Evolutionary conservation across 2,113 vertebrate genomes (phyloP), one percentile per base, ranked within the genome.

Genomic region (Clarias magur): DNA sequence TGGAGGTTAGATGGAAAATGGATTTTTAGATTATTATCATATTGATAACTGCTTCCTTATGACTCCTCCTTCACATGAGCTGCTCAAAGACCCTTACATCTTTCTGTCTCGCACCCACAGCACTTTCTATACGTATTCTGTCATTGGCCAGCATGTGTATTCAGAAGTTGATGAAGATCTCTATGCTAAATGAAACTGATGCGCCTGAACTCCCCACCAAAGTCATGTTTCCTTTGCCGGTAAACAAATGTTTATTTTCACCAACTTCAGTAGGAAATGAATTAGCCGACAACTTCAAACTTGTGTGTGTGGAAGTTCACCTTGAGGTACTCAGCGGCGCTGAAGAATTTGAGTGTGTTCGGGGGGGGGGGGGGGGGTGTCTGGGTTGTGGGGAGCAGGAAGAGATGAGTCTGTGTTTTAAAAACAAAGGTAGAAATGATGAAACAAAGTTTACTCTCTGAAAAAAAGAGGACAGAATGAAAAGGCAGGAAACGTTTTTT

Each of bases 361-460:
- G n/a, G n/a, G n/a, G 79, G 62, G 57, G 79, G 79, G 48, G 48
- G 56, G 79, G 85, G 85, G 90, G 89, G 87, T 67, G 83, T 84
- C 62, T 78, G 84, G 88, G 89, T 87, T 54, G 75, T 38, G 70
- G 84, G 73, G 85, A 91, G 89, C 53, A 62, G 85, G 78, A 83
- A 84, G 83, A 72, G 73, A 91, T 89, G 88, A 83, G 88, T 88
- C 25, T 90, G 91, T 90, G 93, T 93, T 95, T 94, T 88, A 93
- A 94, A 94, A 94, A 94, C 94, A 94, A 93, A 93, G 90, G 78
- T 87, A 88, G 90, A 94, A 92, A 92, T 92, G 91, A 91, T 89
- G 94, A 94, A 95, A 94, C 93, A 94, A 93, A 93, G 91, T 94
- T 94, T 93, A 94, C 93, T 91, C 92, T 93, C 12, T 83, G 92